Conservation (phyloP, 2,113 vertebrate genomes). For the Sturnus vulgaris region DNA sequence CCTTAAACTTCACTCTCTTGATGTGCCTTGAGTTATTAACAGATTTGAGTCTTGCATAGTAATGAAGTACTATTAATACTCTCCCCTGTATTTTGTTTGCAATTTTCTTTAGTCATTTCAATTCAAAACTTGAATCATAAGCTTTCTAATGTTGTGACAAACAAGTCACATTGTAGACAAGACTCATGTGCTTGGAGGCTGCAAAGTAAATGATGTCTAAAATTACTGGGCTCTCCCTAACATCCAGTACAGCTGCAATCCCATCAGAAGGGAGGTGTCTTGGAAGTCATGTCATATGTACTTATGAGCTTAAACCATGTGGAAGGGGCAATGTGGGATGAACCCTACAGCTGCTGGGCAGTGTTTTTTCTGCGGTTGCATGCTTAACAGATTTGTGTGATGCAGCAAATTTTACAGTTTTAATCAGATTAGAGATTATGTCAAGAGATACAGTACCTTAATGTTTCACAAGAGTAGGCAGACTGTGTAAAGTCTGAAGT, state of each 20-base stretch:
- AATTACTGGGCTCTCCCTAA: background rate
- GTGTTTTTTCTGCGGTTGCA: background rate
- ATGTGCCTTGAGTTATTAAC: background rate
- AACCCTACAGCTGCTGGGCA: background rate
- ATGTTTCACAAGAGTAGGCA: background rate
- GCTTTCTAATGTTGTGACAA: background rate
- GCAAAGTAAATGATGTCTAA: background rate
- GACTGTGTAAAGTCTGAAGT: background rate
- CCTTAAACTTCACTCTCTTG: background rate
- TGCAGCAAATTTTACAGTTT: background rate
- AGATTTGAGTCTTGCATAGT: background rate
- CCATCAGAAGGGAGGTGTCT: background rate
- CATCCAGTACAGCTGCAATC: background rate
- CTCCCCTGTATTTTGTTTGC: background rate
- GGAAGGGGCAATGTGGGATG: background rate
- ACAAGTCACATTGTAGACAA: accelerated
- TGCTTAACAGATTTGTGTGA: background rate
- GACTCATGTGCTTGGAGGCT: background rate
- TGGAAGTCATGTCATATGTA: background rate
- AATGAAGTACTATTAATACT: background rate
- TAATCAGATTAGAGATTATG: background rate
- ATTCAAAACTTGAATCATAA: background rate
- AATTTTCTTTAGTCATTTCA: background rate
- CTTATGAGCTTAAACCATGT: background rate
- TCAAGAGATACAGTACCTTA: background rate